Percentiles rank a stretch among this genome's conserved stretches.
Evolutionary conservation across 2,888 invertebrate species (phyloP).

Genomic region (Arrhopalites spinosus): DNA sequence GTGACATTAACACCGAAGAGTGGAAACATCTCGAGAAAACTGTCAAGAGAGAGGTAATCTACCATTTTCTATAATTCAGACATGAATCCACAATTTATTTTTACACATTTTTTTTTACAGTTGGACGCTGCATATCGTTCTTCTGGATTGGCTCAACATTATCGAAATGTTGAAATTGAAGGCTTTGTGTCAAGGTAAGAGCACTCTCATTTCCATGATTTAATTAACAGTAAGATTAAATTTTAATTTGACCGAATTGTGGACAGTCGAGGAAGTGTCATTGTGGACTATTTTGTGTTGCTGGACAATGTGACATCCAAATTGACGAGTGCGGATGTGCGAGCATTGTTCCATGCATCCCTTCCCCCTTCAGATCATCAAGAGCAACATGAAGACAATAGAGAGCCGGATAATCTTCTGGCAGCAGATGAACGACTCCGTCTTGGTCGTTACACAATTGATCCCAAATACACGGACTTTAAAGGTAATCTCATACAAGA

Average conservation of each 20-base stretch:
- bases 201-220: too few relatives aligned
- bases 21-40: constrained; percentile 73
- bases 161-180: constrained; percentile 82
- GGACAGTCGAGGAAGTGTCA: constrained; percentile 77
- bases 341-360: constrained; percentile 70
- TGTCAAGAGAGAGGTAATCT: constrained; percentile 52
- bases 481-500: constrained; percentile 67
- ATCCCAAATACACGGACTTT: constrained; percentile 85
- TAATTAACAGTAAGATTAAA: not conserved
- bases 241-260: too few relatives aligned
- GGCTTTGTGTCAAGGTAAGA: constrained; percentile 69
- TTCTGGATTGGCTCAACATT: constrained; percentile 76
- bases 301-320: constrained; percentile 73
- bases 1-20: constrained; percentile 84
- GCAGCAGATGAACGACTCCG: constrained; percentile 53
- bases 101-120: constrained; percentile 62
- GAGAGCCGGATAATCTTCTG: constrained; percentile 58
- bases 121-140: constrained; percentile 82
- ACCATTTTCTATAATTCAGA: not conserved
- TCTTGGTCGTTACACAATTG: constrained; percentile 80
- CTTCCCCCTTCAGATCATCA: constrained; percentile 61
- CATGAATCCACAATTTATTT: not conserved
- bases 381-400: constrained; percentile 60
- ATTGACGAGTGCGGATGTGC: constrained; percentile 74
- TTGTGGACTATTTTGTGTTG: constrained; percentile 87